Base-by-base conservation (phyloP, 2,888 invertebrate genomes). In the Argyresthia goedartella region DNA sequence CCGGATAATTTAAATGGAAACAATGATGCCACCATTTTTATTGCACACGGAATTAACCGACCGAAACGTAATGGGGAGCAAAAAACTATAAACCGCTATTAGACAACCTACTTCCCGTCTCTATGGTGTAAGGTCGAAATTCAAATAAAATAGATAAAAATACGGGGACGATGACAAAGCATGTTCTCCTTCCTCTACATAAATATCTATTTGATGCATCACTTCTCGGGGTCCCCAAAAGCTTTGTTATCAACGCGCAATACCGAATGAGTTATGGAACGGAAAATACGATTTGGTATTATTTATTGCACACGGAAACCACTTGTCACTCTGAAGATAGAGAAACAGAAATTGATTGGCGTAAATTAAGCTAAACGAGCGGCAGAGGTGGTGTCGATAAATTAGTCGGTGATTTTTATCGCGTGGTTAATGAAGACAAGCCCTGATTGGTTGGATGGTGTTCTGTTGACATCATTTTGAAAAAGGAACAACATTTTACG, bases 1-100 rank as follows among this genome's bases (percentile, higher is more conserved):
- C 59, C 59, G 58, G 55, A 59, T 65, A 66, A 65, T 67, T 62
- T 65, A 65, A 60, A 62, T 60, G 59, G 45, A 25, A 36, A 59
- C 58, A 63, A 60, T 57, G 56, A 56, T 59, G 58, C 59, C 55
- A 60, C 25, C 25, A 25, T 25, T 60, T 62, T 66, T 62, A 63
- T 59, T 52, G 54, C 39, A 51, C 47, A 55, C 45, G 15, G 36
- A 66, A 58, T 68, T 67, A 65, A 68, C 65, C 53, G 56, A 52
- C 56, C 56, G 56, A 44, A 52, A 54, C 57, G 41, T 48, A 53
- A 51, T 51, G 55, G 52, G 50, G 46, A 54, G 45, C 15, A 34
- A 44, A 51, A 53, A 54, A 52, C 15, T 51, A 42, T 51, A 35
- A 14, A 53, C 44, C 46, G n/a, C 54, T 47, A 41, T 11, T 4